Percentiles rank a stretch among this genome's conserved stretches.
Conservation (phyloP, 2,888 invertebrate species). For the Steinernema carpocapsae region DNA sequence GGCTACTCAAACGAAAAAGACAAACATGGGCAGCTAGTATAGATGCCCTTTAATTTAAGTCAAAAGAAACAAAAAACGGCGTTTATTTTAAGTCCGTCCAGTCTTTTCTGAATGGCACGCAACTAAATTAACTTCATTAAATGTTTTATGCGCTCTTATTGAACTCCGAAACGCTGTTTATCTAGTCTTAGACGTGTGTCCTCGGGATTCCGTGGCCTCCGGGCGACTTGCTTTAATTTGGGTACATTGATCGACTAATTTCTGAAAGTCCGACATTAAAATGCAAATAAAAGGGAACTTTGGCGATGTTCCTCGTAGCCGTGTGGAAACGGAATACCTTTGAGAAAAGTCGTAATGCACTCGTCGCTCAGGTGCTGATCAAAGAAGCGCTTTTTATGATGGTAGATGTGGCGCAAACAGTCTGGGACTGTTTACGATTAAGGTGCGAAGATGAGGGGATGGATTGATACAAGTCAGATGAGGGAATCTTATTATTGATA, state of each 20-base stretch:
- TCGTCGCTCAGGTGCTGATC: too few relatives aligned
- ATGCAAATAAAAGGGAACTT: not conserved
- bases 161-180: not conserved
- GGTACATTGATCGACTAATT: not conserved
- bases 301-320: not conserved
- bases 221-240: slow-evolving; percentile 19
- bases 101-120: slow-evolving; percentile 30
- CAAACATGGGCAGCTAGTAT: too few relatives aligned
- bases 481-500: slow-evolving; percentile 28
- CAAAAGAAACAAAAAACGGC: not conserved
- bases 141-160: slow-evolving; percentile 29
- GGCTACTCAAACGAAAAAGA: not conserved
- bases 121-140: slow-evolving; percentile 34
- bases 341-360: too few relatives aligned
- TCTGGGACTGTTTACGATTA: slow-evolving; percentile 13
- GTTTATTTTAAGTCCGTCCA: not conserved
- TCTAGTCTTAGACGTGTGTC: not conserved
- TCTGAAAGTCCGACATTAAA: not conserved
- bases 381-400: too few relatives aligned
- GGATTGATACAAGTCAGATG: slow-evolving; percentile 22
- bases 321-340: not conserved
- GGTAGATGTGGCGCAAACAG: not conserved
- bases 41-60: too few relatives aligned
- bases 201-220: not conserved
- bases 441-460: slow-evolving; percentile 12